Conservation (phyloP, 2,797 vertebrate species). For the Anas bahamensis region DNA sequence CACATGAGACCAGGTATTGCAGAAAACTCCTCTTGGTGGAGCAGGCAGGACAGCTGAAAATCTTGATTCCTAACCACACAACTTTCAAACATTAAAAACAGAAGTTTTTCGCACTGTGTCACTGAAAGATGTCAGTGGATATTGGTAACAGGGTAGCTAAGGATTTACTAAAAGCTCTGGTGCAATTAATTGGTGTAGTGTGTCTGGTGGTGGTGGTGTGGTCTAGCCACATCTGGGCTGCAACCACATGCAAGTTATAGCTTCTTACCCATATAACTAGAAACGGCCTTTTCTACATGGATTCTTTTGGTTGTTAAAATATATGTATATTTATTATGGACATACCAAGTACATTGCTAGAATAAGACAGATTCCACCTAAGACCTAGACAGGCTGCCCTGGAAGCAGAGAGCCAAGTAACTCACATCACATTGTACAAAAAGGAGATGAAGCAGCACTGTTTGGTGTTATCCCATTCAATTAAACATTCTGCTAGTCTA, state of each 20-base stretch:
- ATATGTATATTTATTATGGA: neutral
- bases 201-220: neutral
- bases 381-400: neutral
- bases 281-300: neutral
- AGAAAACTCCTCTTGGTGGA: neutral
- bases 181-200: neutral
- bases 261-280: neutral
- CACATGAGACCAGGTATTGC: neutral
- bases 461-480: neutral
- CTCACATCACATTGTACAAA: neutral
- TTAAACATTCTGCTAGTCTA: neutral
- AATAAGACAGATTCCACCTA: accelerated
- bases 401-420: neutral
- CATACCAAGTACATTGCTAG: neutral
- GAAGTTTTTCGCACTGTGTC: neutral
- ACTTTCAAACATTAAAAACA: neutral
- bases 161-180: neutral
- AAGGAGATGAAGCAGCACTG: neutral
- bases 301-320: neutral
- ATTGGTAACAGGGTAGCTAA: neutral
- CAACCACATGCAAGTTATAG: neutral
- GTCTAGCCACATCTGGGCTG: neutral
- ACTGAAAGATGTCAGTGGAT: neutral
- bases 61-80: neutral
- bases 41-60: neutral